Percentiles rank a stretch among this genome's conserved stretches.
phyloP scores from a whole-genome alignment of 2,888 invertebrate genomes.

The Netelia fuscicornis region DNA sequence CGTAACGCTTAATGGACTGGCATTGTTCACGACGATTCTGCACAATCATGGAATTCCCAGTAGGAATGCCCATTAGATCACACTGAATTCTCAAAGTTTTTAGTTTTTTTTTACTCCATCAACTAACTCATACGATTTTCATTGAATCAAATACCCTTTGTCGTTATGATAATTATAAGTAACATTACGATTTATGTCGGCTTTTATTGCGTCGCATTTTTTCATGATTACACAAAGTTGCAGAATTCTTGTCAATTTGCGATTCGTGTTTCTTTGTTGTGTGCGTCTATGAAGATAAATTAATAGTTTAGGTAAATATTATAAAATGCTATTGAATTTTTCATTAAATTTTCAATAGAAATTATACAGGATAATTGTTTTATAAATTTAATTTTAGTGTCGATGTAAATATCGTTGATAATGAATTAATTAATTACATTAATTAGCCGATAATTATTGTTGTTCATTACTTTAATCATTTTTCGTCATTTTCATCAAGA shows the following conservation, averaged over 20 bases:
- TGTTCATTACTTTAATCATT: no score
- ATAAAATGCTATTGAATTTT: no score
- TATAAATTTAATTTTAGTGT: no score
- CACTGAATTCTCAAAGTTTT: constrained; percentile 14
- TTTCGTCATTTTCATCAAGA: neutral
- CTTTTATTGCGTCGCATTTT: neutral
- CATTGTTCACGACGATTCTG: constrained; percentile 51
- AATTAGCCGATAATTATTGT: no score
- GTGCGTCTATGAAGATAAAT: no score
- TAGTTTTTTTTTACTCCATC: neutral
- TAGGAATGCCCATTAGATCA: constrained; percentile 2
- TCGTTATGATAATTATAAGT: constrained; percentile 1
- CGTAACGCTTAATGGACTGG: constrained; percentile 28
- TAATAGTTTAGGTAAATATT: no score
- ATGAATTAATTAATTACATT: no score
- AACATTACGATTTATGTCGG: neutral
- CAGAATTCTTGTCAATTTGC: neutral
- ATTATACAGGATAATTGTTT: no score
- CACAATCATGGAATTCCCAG: constrained; percentile 37
- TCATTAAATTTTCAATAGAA: no score
- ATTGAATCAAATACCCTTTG: neutral
- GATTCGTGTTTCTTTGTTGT: neutral
- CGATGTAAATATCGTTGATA: no score
- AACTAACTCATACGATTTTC: neutral
- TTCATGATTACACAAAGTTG: neutral